Evolutionary conservation across 2,797 vertebrate species (phyloP), one percentile per base, ranked within the genome.

Genomic region (Tarsius wallacei): DNA sequence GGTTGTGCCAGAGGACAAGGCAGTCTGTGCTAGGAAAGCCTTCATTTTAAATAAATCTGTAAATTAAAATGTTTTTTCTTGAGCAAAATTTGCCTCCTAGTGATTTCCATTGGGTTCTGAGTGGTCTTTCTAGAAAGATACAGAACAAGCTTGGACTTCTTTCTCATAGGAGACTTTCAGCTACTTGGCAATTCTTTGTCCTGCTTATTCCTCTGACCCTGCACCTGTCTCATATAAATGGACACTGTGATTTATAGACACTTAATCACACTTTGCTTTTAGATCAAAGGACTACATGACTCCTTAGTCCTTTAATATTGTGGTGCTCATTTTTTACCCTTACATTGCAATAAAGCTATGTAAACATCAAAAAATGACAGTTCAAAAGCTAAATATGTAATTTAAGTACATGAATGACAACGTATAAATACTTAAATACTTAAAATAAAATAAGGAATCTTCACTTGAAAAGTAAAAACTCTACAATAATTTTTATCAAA

Each of bases 51-150:
- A 80, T 42, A 68, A 73, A 85, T 74, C 19, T 22, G 4, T 68
- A 81, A 77, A 51, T 24, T 33, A 63, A 87, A 49, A 74, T 63
- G 51, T 7, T 81, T 3, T 51, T 78, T 19, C 10, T 7, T 89
- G 53, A 82, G 22, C 51, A 91, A 81, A 68, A 4, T 15, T 82
- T 70, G 12, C 49, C 12, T 74, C 28, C 53, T 17, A 28, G 42
- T 64, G 64, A 78, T 28, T 86, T 74, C 33, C n/a, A 33, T 7
- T 36, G 63, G 24, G 21, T 70, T 82, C n/a, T 31, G 63, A 76
- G 31, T 28, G 57, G 15, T 51, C 61, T 90, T 90, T 83, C 88
- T 88, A 61, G 85, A 83, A 94, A 95, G 76, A 87, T 33, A 59
- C 26, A 90, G 55, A 77, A 63, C 19, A 77, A 74, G 5, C 7